Conservation (phyloP, 2,888 invertebrate genomes). For the Patella pellucida region DNA sequence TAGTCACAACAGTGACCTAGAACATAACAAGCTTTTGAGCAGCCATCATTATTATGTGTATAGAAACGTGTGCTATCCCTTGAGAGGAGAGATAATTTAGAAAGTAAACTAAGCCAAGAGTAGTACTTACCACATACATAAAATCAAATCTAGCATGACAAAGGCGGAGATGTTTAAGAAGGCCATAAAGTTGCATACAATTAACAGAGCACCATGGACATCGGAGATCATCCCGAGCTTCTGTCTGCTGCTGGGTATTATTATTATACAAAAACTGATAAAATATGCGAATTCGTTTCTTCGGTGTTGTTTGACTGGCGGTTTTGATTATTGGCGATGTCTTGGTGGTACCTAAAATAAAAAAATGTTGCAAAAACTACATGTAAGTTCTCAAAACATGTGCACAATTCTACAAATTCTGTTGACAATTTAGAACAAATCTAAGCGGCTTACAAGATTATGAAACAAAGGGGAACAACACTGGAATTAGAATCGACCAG, state of each 20-base stretch:
- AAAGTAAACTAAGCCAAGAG: background rate
- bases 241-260: slow-evolving; percentile 94
- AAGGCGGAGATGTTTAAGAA: slow-evolving; percentile 92
- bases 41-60: too few relatives aligned
- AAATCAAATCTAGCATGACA: slow-evolving; percentile 95
- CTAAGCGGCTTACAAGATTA: too few relatives aligned
- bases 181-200: slow-evolving; percentile 87
- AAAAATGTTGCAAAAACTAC: background rate
- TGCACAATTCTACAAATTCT: too few relatives aligned
- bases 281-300: slow-evolving; percentile 80
- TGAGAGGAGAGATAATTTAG: too few relatives aligned
- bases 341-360: background rate
- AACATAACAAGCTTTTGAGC: too few relatives aligned
- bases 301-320: slow-evolving; percentile 48
- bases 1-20: too few relatives aligned
- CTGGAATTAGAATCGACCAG: too few relatives aligned
- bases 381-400: too few relatives aligned
- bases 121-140: slow-evolving; percentile 83
- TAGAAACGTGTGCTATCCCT: too few relatives aligned
- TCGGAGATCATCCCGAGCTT: slow-evolving; percentile 90
- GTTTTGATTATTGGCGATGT: slow-evolving; percentile 32
- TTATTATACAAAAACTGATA: slow-evolving; percentile 97
- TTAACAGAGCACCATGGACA: slow-evolving; percentile 97
- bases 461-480: too few relatives aligned
- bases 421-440: too few relatives aligned